These are phyloP conservation scores for Lepidotrigona ventralis DNA, from an alignment of 1,140 invertebrate genomes.

Conservation along the genomic window DNA sequence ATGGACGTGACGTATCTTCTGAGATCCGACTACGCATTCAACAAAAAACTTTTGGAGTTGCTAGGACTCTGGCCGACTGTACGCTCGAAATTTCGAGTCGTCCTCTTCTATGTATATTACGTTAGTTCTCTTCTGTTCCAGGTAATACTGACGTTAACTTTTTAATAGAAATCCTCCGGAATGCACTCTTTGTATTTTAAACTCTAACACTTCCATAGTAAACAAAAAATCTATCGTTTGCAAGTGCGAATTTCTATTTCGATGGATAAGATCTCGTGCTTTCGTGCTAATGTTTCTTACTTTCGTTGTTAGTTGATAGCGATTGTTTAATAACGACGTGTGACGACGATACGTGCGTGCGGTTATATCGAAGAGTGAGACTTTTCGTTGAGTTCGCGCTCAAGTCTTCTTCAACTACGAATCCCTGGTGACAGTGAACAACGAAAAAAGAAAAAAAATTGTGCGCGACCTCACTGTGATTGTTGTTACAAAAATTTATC, in stretches of 20 bases:
- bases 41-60: neutral
- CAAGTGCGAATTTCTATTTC: neutral
- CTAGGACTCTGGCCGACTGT: neutral
- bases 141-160: neutral
- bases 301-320: neutral
- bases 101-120: neutral
- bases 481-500: no score
- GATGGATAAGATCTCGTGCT: neutral
- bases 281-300: neutral
- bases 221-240: no score
- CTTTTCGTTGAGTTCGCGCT: no score
- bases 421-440: no score
- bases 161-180: no score
- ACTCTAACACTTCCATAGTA: no score
- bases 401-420: no score
- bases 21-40: neutral
- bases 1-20: neutral
- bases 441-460: no score
- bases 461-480: no score
- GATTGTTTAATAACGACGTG: neutral
- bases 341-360: no score
- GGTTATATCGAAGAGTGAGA: no score
- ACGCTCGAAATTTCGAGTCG: accelerated
- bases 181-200: no score
- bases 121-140: neutral